A percentile compares a stretch with the other conserved stretches of the same genome.
These are phyloP conservation scores for Phrynocephalus forsythii DNA, from an alignment of 2,797 vertebrate genomes.

Conservation along the genomic window DNA sequence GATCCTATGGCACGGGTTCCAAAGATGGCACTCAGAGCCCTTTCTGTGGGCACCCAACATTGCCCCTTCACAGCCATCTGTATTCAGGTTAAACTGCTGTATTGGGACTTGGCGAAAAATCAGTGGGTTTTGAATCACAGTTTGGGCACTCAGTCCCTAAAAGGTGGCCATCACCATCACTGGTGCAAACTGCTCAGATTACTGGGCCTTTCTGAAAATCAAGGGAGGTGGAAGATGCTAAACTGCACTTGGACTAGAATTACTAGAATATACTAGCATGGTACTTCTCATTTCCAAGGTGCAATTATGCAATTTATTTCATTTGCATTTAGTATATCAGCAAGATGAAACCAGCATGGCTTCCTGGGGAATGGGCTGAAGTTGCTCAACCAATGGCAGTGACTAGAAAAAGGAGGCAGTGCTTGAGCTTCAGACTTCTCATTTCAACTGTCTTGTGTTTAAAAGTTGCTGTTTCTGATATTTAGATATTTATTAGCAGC, in stretches of 20 bases:
- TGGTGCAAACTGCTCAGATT: background rate
- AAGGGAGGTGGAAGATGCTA: background rate
- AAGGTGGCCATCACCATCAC: background rate
- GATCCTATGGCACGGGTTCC: too few relatives aligned
- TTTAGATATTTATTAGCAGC: background rate
- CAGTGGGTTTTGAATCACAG: too few relatives aligned
- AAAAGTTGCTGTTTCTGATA: background rate
- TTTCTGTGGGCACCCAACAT: too few relatives aligned
- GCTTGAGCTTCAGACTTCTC: background rate
- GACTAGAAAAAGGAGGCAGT: background rate
- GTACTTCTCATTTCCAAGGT: background rate
- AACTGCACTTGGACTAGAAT: background rate
- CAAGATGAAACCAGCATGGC: background rate
- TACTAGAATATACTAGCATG: background rate
- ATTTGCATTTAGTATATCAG: background rate
- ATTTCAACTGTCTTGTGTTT: background rate
- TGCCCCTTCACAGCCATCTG: too few relatives aligned
- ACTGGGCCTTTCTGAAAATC: background rate
- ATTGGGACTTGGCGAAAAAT: too few relatives aligned
- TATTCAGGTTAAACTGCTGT: too few relatives aligned
- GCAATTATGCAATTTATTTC: background rate
- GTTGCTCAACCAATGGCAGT: too few relatives aligned
- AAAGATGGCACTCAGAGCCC: too few relatives aligned
- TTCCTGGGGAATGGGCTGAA: background rate
- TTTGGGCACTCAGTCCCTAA: too few relatives aligned